Percentiles rank a stretch among this genome's conserved stretches.
Conservation (phyloP, 2,888 invertebrate genomes). For the Plagodis pulveraria region DNA sequence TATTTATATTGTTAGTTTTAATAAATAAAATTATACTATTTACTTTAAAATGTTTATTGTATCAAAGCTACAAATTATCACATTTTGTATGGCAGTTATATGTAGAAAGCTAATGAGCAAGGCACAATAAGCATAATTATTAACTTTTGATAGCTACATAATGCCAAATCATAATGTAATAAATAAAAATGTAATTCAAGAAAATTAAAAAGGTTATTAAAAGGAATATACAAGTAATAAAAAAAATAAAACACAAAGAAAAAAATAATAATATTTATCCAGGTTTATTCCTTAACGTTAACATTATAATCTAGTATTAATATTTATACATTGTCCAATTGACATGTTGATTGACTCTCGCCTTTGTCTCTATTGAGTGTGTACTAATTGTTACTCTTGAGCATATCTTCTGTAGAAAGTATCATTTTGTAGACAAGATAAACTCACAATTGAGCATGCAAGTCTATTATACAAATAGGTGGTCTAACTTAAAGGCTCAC, state of each 20-base stretch:
- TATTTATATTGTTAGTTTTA: slow-evolving; percentile 21
- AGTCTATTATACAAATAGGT: slow-evolving; percentile 55
- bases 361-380: slow-evolving; percentile 59
- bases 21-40: slow-evolving; percentile 38
- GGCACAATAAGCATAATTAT: slow-evolving; percentile 45
- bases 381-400: slow-evolving; percentile 52
- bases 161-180: slow-evolving; percentile 20
- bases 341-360: slow-evolving; percentile 69
- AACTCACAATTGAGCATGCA: slow-evolving; percentile 33
- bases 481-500: slow-evolving; percentile 68
- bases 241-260: slow-evolving; percentile 74
- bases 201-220: slow-evolving; percentile 15
- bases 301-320: slow-evolving; percentile 79
- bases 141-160: slow-evolving; percentile 5
- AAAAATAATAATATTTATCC: slow-evolving; percentile 81
- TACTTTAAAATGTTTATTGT: slow-evolving; percentile 48
- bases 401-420: slow-evolving; percentile 30
- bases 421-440: slow-evolving; percentile 41
- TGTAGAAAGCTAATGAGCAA: slow-evolving; percentile 41
- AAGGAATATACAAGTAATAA: slow-evolving; percentile 42
- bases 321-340: slow-evolving; percentile 81
- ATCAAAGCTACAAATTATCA: slow-evolving; percentile 57
- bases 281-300: slow-evolving; percentile 83
- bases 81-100: slow-evolving; percentile 28
- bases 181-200: slow-evolving; percentile 17